phyloP scores from a whole-genome alignment of 2,797 vertebrate species.

The Neopelma chrysocephalum region DNA sequence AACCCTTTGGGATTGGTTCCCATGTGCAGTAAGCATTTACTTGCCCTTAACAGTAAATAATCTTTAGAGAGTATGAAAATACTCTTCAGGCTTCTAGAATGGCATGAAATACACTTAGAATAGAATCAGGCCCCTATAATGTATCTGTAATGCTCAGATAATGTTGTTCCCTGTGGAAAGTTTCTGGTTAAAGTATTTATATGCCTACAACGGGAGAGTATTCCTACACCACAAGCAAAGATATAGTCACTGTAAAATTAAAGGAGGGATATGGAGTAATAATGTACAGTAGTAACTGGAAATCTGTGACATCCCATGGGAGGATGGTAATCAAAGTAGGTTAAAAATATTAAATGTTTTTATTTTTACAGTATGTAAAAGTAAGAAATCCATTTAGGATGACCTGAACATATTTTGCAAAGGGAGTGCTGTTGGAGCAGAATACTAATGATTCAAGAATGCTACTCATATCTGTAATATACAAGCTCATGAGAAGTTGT shows the following conservation, averaged over 20 bases:
- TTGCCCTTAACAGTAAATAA: background rate
- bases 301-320: background rate
- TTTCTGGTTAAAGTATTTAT: background rate
- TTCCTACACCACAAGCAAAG: background rate
- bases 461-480: background rate
- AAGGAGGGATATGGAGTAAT: background rate
- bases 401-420: slow-evolving; percentile 30
- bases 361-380: slow-evolving; percentile 8
- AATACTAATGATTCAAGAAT: background rate
- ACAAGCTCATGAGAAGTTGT: slow-evolving; percentile 10
- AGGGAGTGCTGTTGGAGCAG: background rate
- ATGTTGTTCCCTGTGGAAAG: background rate
- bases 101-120: background rate
- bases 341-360: background rate
- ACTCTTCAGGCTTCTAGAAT: background rate
- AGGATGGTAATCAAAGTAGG: background rate
- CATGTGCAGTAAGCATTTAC: background rate
- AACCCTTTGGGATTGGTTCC: background rate
- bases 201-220: background rate
- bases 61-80: background rate
- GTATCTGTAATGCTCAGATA: no score
- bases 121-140: no score
- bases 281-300: background rate
- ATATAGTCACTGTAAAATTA: background rate
- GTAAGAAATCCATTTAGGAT: slow-evolving; percentile 21